These are phyloP conservation scores for Zaprionus inermis DNA, from an alignment of 1,140 invertebrate species.

Conservation along the genomic window DNA sequence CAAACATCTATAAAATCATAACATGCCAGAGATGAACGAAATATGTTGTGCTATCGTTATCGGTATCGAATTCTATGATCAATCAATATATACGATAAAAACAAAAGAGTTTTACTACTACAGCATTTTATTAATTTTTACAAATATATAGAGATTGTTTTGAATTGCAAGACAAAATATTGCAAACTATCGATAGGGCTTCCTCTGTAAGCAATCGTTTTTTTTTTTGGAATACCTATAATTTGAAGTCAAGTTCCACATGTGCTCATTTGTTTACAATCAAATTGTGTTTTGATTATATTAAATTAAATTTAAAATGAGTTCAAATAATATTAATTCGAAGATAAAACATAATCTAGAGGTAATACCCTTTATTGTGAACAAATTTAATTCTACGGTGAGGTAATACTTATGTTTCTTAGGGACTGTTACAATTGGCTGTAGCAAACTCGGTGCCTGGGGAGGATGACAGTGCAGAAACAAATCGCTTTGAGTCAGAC, in stretches of 20 bases:
- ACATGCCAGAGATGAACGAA: slow-evolving; percentile 15
- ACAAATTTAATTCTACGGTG: not conserved
- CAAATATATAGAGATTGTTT: no score
- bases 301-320: slow-evolving; percentile 27
- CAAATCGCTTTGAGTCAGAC: slow-evolving; percentile 3
- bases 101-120: not conserved
- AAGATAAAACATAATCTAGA: slow-evolving; percentile 56
- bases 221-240: not conserved
- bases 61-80: not conserved
- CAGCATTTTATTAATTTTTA: not conserved
- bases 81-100: not conserved
- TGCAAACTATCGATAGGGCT: not conserved
- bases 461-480: not conserved
- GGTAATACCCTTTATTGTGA: slow-evolving; percentile 6
- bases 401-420: not conserved
- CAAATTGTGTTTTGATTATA: not conserved
- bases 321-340: slow-evolving; percentile 20
- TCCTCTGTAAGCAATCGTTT: not conserved
- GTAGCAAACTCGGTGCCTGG: slow-evolving; percentile 26
- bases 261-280: slow-evolving; percentile 5
- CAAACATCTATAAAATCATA: slow-evolving; percentile 43
- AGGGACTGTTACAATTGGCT: slow-evolving; percentile 58
- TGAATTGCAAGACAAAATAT: not conserved
- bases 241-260: not conserved
- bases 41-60: not conserved